Evolutionary conservation across 2,797 vertebrate genomes (phyloP).

Genomic region (Salarias fasciatus): DNA sequence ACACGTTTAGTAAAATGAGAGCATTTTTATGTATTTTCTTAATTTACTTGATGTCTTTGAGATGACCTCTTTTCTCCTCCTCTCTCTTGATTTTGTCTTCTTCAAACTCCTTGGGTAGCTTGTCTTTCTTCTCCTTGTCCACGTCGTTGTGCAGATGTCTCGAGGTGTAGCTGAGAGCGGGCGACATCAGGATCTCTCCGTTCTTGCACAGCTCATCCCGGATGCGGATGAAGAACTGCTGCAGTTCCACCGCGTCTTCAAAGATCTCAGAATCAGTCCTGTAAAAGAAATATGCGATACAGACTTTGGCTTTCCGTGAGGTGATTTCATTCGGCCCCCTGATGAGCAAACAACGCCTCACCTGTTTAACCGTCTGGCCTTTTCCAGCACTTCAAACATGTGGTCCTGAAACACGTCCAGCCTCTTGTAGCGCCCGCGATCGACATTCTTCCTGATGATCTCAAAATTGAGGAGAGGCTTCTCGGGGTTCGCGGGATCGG

Average conservation of each 20-base stretch:
- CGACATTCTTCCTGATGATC: constrained; percentile 93
- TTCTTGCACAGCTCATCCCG: constrained; percentile 98
- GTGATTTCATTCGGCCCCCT: no score
- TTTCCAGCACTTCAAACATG: constrained; percentile 98
- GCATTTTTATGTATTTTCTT: neutral
- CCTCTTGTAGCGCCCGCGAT: constrained; percentile 91
- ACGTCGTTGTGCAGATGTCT: constrained; percentile 97
- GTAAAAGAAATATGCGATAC: constrained; percentile 6
- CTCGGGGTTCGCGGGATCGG: constrained; percentile 89
- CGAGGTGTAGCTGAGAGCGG: constrained; percentile 95
- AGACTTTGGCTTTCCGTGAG: neutral
- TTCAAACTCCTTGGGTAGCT: constrained; percentile 95
- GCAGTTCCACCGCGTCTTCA: constrained; percentile 97
- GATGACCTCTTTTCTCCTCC: constrained; percentile 94
- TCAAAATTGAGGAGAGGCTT: constrained; percentile 93
- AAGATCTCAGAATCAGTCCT: constrained; percentile 99
- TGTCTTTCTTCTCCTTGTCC: constrained; percentile 98
- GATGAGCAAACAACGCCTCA: constrained; percentile 64
- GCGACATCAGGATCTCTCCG: constrained; percentile 96
- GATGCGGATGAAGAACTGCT: constrained; percentile 98
- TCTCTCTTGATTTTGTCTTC: constrained; percentile 98
- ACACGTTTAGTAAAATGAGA: constrained; percentile 22
- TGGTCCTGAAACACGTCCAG: constrained; percentile 98
- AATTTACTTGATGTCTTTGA: no score
- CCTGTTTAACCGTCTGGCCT: constrained; percentile 94